Conservation (phyloP, 1,140 invertebrate genomes). For the Aphelinus atriplicis region DNA sequence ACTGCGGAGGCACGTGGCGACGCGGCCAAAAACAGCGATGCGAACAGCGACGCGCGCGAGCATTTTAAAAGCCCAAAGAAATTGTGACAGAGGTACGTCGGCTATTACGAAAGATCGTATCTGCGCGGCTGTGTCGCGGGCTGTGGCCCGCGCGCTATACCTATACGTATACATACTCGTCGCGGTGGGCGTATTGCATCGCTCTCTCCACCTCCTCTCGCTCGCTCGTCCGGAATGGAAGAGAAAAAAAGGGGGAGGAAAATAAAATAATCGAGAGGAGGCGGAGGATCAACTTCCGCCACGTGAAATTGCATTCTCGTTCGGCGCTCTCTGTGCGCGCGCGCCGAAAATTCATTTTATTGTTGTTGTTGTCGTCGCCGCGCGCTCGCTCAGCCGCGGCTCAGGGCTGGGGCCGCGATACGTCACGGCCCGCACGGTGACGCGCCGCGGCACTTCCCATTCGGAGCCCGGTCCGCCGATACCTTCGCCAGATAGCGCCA, state of each 20-base stretch:
- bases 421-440: too few species aligned
- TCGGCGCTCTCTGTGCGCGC: background rate
- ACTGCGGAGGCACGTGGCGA: too few species aligned
- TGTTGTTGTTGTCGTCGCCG: background rate
- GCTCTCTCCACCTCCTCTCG: constrained; percentile 7
- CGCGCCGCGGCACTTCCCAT: too few species aligned
- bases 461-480: background rate
- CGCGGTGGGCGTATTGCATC: constrained; percentile 25
- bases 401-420: too few species aligned
- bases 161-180: too few species aligned
- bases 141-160: background rate
- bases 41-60: background rate
- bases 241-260: background rate
- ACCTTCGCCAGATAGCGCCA: background rate
- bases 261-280: constrained; percentile 2
- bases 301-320: background rate
- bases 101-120: constrained; percentile 36
- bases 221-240: background rate
- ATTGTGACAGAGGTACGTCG: constrained; percentile 32
- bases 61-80: constrained; percentile 17
- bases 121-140: background rate
- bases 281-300: constrained; percentile 22
- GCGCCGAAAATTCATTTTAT: constrained; percentile 11
- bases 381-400: too few species aligned
- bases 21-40: too few species aligned